Base-by-base conservation (phyloP, 2,797 vertebrate genomes). In the Hippopotamyrus pictus region DNA sequence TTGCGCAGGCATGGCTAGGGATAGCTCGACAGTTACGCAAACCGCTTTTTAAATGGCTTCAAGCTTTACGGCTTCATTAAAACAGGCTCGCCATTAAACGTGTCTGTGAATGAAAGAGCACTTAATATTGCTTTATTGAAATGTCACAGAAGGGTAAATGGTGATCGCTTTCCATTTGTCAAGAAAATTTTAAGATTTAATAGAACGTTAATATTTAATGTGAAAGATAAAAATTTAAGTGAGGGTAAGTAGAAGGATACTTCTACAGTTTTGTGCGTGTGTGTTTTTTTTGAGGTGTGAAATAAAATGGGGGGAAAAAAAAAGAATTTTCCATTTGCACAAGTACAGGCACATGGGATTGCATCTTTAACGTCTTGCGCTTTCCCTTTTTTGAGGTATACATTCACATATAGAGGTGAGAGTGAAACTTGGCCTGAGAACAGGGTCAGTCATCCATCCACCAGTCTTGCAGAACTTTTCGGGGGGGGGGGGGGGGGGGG, bases 21-120 rank as follows among this genome's bases (percentile, higher is more conserved):
- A 37, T 76, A 17, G 73, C 73, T 19, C n/a, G 73, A 79, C 37
- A 44, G 73, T 79, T 41, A 17, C 1, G 17, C 73, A 76, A 76
- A 41, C 69, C 0, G 17, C 37, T 79, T 79, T 79, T 41, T 79
- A 79, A 79, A 41, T 41, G 73, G 14, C 37, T 79, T 41, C 19
- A 79, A 79, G 73, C 48, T 88, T 88, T 29, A 88, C 9, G 5
- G 59, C n/a, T 88, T 88, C 48, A 51, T 69, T 79, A 88, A 65
- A 79, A 82, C 46, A 79, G 65, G 41, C 65, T 50, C 6, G 14
- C 48, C 69, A n/a, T 8, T 22, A 83, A 89, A 51, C 53, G 54
- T 51, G 33, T 57, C 73, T 33, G 50, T 19, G 12, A 82, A 86
- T 89, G 53, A 89, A 89, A 62, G 46, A 12, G 14, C 44, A 57